Evolutionary conservation across 1,140 invertebrate species (phyloP).

Genomic region (Polyergus mexicanus): DNA sequence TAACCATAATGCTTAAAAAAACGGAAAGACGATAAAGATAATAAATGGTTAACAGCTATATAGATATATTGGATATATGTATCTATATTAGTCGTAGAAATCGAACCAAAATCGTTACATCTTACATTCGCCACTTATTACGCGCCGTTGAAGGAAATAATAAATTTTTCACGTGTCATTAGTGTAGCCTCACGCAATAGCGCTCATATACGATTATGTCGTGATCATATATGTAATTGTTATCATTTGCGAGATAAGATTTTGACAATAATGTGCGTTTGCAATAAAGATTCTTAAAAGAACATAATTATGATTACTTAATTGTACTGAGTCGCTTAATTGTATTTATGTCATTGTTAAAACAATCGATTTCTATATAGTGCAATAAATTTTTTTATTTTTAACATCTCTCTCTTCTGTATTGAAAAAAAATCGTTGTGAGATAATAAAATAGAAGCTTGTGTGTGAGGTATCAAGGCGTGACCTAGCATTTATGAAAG

Average conservation of each 20-base stretch:
- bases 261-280: slow-evolving; percentile 43
- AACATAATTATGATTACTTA: slow-evolving; percentile 9
- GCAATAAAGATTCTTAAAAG: slow-evolving; percentile 11
- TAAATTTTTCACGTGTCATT: slow-evolving; percentile 31
- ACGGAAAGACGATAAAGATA: neutral
- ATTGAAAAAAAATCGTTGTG: slow-evolving; percentile 1
- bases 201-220: slow-evolving; percentile 4
- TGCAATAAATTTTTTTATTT: slow-evolving; percentile 21
- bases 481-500: neutral
- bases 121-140: slow-evolving; percentile 9
- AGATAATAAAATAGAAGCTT: neutral
- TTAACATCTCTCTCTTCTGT: neutral
- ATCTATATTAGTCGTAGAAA: slow-evolving; percentile 32
- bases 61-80: slow-evolving; percentile 27
- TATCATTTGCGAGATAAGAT: neutral
- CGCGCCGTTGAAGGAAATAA: slow-evolving; percentile 13
- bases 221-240: slow-evolving; percentile 10
- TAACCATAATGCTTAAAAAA: slow-evolving; percentile 26
- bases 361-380: slow-evolving; percentile 24
- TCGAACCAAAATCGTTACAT: slow-evolving; percentile 7
- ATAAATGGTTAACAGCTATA: slow-evolving; percentile 27
- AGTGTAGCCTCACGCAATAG: slow-evolving; percentile 16
- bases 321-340: neutral
- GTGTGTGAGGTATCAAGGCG: neutral
- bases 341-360: slow-evolving; percentile 29